phyloP scores from a whole-genome alignment of 2,797 vertebrate genomes.

The Poeciliopsis presidionis region DNA sequence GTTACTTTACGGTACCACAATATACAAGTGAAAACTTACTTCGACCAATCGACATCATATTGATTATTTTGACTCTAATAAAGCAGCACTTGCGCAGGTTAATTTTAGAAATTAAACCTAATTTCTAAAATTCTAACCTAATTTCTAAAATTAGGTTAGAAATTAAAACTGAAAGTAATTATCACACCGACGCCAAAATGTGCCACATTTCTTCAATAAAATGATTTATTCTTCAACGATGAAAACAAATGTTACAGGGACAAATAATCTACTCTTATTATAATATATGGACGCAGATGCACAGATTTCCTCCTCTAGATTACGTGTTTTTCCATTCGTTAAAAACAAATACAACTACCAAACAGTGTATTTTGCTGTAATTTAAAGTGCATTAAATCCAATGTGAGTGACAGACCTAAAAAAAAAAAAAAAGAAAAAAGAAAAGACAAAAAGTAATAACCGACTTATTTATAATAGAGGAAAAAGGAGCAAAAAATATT shows the following conservation, averaged over 20 bases:
- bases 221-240: slow-evolving; percentile 67
- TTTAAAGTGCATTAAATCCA: slow-evolving; percentile 95
- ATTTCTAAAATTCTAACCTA: too few species aligned
- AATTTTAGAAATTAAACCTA: not conserved
- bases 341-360: slow-evolving; percentile 33
- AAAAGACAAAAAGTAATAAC: slow-evolving; percentile 51
- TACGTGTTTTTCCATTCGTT: slow-evolving; percentile 42
- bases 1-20: not conserved
- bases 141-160: too few species aligned
- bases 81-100: too few species aligned
- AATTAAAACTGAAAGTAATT: not conserved
- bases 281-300: slow-evolving; percentile 47
- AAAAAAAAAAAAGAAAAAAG: slow-evolving; percentile 47
- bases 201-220: slow-evolving; percentile 63
- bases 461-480: slow-evolving; percentile 63
- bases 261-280: slow-evolving; percentile 65
- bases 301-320: slow-evolving; percentile 40
- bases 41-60: not conserved
- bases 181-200: slow-evolving; percentile 16
- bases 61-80: not conserved
- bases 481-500: slow-evolving; percentile 71
- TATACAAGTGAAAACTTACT: not conserved
- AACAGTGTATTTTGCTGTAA: slow-evolving; percentile 57
- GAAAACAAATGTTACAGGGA: slow-evolving; percentile 71
- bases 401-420: slow-evolving; percentile 63